Percentiles rank a stretch among this genome's conserved stretches.
These are phyloP conservation scores for Apamea epomidion DNA, from an alignment of 2,888 invertebrate genomes.

Conservation along the genomic window DNA sequence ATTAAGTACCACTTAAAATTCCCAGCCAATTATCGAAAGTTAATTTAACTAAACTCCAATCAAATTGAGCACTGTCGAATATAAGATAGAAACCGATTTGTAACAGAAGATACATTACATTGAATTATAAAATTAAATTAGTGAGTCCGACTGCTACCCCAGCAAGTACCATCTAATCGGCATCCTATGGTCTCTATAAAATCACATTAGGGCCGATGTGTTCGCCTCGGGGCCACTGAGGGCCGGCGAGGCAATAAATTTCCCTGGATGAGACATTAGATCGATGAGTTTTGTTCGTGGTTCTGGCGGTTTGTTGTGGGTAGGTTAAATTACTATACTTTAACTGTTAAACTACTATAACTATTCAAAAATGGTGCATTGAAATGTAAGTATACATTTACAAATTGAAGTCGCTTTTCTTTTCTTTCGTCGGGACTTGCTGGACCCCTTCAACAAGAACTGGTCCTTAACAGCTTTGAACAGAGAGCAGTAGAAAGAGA, in stretches of 20 bases:
- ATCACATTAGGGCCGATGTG: slow-evolving; percentile 87
- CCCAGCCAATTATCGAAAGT: slow-evolving; percentile 8
- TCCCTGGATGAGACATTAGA: slow-evolving; percentile 69
- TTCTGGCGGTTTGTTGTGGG: neutral
- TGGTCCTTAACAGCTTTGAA: too few species aligned
- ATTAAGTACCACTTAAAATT: slow-evolving; percentile 7
- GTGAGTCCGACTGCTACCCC: slow-evolving; percentile 69
- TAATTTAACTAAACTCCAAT: slow-evolving; percentile 27
- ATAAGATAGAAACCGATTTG: slow-evolving; percentile 57
- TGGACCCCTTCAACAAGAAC: too few species aligned
- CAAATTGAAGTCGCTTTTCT: neutral
- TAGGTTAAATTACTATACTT: neutral
- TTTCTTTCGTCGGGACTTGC: too few species aligned
- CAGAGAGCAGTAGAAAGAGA: too few species aligned
- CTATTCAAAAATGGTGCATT: neutral
- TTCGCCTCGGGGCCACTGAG: slow-evolving; percentile 78
- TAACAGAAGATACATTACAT: slow-evolving; percentile 64
- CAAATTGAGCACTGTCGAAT: slow-evolving; percentile 44
- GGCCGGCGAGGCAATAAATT: slow-evolving; percentile 61
- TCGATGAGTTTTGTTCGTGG: slow-evolving; percentile 1
- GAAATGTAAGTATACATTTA: neutral
- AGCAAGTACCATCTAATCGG: slow-evolving; percentile 71
- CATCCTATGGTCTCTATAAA: slow-evolving; percentile 85
- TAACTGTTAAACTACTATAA: too few species aligned
- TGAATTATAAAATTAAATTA: slow-evolving; percentile 75